These are phyloP conservation scores for Diloba caeruleocephala DNA, from an alignment of 2,888 invertebrate genomes.

Conservation along the genomic window DNA sequence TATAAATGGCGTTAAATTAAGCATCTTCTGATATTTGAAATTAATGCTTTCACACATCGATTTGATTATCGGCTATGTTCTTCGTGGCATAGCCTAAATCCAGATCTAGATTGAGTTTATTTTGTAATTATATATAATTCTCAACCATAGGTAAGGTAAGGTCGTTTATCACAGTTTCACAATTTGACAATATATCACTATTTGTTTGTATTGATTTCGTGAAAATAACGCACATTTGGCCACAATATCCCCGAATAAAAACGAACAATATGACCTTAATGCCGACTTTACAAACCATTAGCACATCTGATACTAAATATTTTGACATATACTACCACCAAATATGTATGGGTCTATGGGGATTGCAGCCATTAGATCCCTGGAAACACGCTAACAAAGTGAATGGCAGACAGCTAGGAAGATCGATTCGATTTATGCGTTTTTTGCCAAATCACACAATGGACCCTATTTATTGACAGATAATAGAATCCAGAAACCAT, in stretches of 20 bases:
- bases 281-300: conserved; percentile 83
- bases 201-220: no score
- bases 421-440: conserved; percentile 88
- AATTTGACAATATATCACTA: conserved; percentile 35
- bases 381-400: conserved; percentile 72
- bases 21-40: conserved; percentile 21
- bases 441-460: conserved; percentile 83
- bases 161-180: conserved; percentile 12
- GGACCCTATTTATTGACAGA: conserved; percentile 85
- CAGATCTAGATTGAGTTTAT: no score
- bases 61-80: conserved; percentile 11
- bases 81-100: no score
- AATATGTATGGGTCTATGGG: conserved; percentile 83
- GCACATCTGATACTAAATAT: conserved; percentile 87
- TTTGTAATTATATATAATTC: no score
- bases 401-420: conserved; percentile 81
- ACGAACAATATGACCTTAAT: conserved; percentile 83
- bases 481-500: conserved; percentile 74
- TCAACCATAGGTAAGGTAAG: conserved; percentile 2
- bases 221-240: conserved; percentile 76
- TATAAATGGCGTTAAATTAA: conserved; percentile 47
- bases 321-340: conserved; percentile 82
- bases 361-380: conserved; percentile 73
- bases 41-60: conserved; percentile 11
- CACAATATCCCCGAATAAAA: conserved; percentile 71